phyloP scores from a whole-genome alignment of 2,888 invertebrate genomes.

The Dryobotodes eremita region DNA sequence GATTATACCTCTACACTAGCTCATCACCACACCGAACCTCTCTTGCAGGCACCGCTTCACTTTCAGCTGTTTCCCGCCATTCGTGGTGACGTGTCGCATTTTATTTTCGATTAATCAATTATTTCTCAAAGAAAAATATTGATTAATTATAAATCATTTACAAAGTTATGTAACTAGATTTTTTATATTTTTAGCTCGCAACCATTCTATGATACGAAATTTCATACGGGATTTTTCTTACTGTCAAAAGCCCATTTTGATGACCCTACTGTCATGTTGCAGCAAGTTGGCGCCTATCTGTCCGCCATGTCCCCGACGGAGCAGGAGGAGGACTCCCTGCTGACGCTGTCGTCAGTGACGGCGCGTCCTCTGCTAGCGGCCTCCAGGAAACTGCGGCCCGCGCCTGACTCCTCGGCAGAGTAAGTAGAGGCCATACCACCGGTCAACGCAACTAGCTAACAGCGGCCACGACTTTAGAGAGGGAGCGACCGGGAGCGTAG shows the following conservation, averaged over 20 bases:
- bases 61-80: neutral
- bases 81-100: too few species aligned
- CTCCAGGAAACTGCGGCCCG: constrained; percentile 91
- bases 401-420: constrained; percentile 81
- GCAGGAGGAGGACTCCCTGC: constrained; percentile 93
- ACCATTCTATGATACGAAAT: neutral
- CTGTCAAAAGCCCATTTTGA: neutral
- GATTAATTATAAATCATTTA: too few species aligned
- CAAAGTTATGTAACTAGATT: too few species aligned
- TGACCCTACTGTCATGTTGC: constrained; percentile 30
- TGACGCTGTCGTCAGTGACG: constrained; percentile 94
- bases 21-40: neutral
- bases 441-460: neutral
- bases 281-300: constrained; percentile 89
- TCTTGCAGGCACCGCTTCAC: too few species aligned
- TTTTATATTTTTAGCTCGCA: too few species aligned
- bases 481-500: neutral
- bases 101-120: too few species aligned
- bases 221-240: neutral
- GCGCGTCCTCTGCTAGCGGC: constrained; percentile 93
- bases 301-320: constrained; percentile 90
- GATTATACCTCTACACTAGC: neutral
- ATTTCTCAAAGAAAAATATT: too few species aligned
- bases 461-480: neutral
- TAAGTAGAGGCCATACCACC: constrained; percentile 52